phyloP scores from a whole-genome alignment of 2,888 invertebrate species.

The Epinotia bilunana region DNA sequence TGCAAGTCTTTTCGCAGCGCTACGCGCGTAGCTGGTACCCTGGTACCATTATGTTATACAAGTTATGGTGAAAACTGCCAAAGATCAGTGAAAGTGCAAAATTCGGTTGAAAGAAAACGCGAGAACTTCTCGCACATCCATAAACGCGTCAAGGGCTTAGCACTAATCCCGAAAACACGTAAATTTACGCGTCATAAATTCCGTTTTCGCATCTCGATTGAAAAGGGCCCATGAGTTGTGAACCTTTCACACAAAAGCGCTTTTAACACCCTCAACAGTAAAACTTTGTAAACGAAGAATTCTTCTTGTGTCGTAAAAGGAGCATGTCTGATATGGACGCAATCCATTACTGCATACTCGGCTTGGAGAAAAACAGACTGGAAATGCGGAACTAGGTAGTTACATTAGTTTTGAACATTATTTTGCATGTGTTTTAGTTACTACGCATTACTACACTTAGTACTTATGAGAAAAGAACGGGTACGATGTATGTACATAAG shows the following conservation, averaged over 20 bases:
- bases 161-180: conserved; percentile 52
- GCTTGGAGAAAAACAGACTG: conserved; percentile 50
- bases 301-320: conserved; percentile 64
- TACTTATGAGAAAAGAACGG: too few relatives aligned
- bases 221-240: conserved; percentile 62
- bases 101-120: conserved; percentile 22
- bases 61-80: neutral
- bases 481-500: too few relatives aligned
- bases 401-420: neutral
- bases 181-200: conserved; percentile 68
- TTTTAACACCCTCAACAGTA: conserved; percentile 65
- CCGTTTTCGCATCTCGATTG: conserved; percentile 66
- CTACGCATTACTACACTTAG: too few relatives aligned
- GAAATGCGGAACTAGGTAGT: neutral
- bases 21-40: neutral
- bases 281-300: conserved; percentile 64
- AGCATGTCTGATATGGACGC: conserved; percentile 55
- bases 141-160: conserved; percentile 38
- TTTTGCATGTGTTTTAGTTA: too few relatives aligned
- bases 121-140: conserved; percentile 13
- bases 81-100: neutral
- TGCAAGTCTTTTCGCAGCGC: neutral
- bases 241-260: conserved; percentile 66
- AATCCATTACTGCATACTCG: conserved; percentile 53
- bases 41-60: neutral